Conservation (phyloP, 2,888 invertebrate species). For the Parthenolecanium corni region DNA sequence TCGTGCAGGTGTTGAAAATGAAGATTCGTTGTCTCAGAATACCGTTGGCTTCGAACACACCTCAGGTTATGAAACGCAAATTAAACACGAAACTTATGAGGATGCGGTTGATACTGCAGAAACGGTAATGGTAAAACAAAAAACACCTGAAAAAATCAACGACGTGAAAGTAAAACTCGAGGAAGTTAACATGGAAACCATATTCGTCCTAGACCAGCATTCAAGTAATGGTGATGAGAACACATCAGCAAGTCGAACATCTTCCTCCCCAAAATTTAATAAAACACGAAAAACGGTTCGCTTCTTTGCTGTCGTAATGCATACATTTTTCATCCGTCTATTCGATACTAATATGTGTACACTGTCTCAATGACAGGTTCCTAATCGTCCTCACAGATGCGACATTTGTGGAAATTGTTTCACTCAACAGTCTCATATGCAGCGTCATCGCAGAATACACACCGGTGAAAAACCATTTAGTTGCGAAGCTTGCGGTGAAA, state of each 20-base stretch:
- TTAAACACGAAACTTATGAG: not conserved
- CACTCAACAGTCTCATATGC: conserved; percentile 23
- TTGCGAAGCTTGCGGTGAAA: conserved; percentile 1
- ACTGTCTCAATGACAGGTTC: not conserved
- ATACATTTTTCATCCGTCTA: not conserved
- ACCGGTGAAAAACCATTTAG: conserved; percentile 5
- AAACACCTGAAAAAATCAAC: too few species aligned
- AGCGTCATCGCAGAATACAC: conserved; percentile 6
- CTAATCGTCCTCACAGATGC: conserved; percentile 15
- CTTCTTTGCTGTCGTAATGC: not conserved
- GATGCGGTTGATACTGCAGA: too few species aligned
- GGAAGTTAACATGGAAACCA: too few species aligned
- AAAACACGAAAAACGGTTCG: not conserved
- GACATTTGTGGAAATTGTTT: conserved; percentile 25
- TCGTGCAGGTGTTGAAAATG: not conserved
- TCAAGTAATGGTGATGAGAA: too few species aligned
- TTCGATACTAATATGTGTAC: not conserved
- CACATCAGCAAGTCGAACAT: not conserved
- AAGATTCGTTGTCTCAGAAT: not conserved
- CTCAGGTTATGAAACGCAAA: not conserved
- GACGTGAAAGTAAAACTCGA: too few species aligned
- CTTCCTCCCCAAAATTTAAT: too few species aligned
- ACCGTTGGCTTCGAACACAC: not conserved
- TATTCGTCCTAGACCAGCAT: too few species aligned
- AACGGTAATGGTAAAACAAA: not conserved